phyloP scores from a whole-genome alignment of 2,113 vertebrate species.

The Urocitellus parryii region DNA sequence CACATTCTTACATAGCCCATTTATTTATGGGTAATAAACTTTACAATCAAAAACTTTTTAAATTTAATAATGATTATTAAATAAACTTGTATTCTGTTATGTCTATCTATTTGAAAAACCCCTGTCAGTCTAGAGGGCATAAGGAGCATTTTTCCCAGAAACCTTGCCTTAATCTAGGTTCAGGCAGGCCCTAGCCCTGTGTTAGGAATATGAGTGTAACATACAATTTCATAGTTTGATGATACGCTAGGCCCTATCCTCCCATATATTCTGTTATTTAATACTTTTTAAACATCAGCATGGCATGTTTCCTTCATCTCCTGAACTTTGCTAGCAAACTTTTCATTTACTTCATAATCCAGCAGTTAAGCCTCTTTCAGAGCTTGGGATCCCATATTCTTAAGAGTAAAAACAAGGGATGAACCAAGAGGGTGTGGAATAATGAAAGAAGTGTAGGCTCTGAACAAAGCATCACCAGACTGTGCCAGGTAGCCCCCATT shows the following conservation, averaged over 20 bases:
- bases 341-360: neutral
- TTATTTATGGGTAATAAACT: neutral
- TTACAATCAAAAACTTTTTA: neutral
- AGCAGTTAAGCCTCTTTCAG: neutral
- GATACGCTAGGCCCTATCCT: neutral
- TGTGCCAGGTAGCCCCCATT: neutral
- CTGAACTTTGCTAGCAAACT: neutral
- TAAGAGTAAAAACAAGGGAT: neutral
- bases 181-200: neutral
- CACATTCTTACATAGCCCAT: neutral
- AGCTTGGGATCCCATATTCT: neutral
- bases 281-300: neutral
- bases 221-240: neutral
- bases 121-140: neutral
- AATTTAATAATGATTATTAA: conserved; percentile 14
- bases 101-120: neutral
- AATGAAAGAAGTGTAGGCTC: neutral
- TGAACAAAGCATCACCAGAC: neutral
- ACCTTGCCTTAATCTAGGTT: neutral
- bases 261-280: neutral
- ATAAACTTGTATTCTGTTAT: neutral
- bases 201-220: neutral
- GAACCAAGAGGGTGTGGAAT: neutral
- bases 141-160: neutral
- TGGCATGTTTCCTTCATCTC: neutral